Evolutionary conservation across 2,888 invertebrate genomes (phyloP).

Genomic region (Drosophila borealis): DNA sequence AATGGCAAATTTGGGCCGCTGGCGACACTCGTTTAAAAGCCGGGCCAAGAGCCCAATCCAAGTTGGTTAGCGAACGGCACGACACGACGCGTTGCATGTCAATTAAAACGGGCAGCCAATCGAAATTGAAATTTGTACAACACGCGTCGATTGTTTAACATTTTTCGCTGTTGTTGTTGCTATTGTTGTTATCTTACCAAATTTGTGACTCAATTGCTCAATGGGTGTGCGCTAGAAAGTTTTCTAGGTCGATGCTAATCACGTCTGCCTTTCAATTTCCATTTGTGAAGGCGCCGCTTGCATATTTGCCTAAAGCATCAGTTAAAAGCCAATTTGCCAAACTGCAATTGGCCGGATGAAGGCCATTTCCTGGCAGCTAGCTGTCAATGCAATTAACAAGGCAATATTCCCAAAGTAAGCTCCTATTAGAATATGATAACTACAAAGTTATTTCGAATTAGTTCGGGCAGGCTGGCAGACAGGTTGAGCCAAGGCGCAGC

Average conservation of each 20-base stretch:
- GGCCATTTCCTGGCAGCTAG: constrained; percentile 47
- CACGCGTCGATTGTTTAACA: constrained; percentile 65
- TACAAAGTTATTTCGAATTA: constrained; percentile 48
- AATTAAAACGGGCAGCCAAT: constrained; percentile 56
- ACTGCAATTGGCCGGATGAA: constrained; percentile 55
- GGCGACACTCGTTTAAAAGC: constrained; percentile 61
- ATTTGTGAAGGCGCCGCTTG: constrained; percentile 32
- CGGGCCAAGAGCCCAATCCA: constrained; percentile 40
- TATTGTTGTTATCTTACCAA: constrained; percentile 27
- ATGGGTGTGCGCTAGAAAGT: constrained; percentile 50
- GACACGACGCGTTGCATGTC: constrained; percentile 54
- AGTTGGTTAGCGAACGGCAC: constrained; percentile 50
- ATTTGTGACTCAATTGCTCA: constrained; percentile 49
- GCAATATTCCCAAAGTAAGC: constrained; percentile 36
- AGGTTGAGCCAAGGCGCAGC: background rate
- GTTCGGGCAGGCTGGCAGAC: constrained; percentile 10
- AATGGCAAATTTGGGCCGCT: constrained; percentile 72
- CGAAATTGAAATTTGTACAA: constrained; percentile 68
- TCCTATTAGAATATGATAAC: constrained; percentile 37
- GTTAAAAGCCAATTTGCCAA: constrained; percentile 45
- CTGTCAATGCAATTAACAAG: constrained; percentile 55
- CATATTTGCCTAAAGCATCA: constrained; percentile 4
- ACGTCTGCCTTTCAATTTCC: constrained; percentile 57
- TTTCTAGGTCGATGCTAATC: constrained; percentile 72
- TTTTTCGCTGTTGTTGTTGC: constrained; percentile 2